phyloP scores from a whole-genome alignment of 2,888 invertebrate genomes.

The Eugnorisma glareosa region DNA sequence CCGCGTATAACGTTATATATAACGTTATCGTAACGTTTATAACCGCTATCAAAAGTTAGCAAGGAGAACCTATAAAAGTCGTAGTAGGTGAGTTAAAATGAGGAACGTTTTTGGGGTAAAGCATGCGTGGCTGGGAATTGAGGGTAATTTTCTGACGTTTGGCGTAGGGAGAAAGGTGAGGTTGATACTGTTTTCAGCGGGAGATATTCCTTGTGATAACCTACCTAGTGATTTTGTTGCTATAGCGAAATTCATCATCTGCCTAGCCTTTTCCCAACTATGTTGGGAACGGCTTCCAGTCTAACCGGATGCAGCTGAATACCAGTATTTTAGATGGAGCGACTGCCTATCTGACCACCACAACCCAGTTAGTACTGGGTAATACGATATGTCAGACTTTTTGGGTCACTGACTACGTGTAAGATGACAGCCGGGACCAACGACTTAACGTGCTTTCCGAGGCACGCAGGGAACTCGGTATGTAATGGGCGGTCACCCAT shows the following conservation, averaged over 20 bases:
- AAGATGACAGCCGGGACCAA: too few species aligned
- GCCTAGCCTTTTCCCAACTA: too few species aligned
- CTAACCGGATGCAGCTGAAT: too few species aligned
- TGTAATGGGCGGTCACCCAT: too few species aligned
- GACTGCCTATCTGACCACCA: too few species aligned
- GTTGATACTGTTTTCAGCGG: background rate
- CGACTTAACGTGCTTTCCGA: too few species aligned
- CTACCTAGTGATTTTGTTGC: background rate
- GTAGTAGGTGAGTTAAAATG: conserved; percentile 48
- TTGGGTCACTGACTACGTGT: too few species aligned
- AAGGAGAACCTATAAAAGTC: conserved; percentile 71
- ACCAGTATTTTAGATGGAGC: too few species aligned
- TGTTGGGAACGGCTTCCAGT: too few species aligned
- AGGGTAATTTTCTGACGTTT: conserved; percentile 42
- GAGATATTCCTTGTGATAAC: background rate
- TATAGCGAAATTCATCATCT: background rate
- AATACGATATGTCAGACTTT: too few species aligned
- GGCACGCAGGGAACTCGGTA: too few species aligned
- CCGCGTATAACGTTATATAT: conserved; percentile 73
- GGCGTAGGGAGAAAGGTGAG: background rate
- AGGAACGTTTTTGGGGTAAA: conserved; percentile 37
- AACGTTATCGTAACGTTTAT: conserved; percentile 82
- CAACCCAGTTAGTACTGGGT: too few species aligned
- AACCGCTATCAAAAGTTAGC: conserved; percentile 78
- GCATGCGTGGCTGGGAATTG: conserved; percentile 54